Evolutionary conservation across 2,797 vertebrate genomes (phyloP), one percentile per base, ranked within the genome.

Genomic region (Gambelia wislizenii): DNA sequence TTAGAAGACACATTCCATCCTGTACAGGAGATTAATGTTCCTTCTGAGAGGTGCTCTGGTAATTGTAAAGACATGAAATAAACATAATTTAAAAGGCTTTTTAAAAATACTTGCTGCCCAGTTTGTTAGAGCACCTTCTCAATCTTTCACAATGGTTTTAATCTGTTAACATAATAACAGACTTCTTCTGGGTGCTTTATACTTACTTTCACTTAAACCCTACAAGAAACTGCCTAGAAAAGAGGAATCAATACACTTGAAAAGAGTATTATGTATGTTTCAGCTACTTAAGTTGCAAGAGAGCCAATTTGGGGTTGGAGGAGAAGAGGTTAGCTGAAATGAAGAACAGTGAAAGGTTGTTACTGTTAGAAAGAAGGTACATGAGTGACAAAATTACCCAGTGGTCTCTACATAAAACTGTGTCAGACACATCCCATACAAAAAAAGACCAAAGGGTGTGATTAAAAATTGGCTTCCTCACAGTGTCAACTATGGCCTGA

Each of bases 311-410:
- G 56, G 77, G 14, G 8, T 25, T 52, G 20, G 20, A 10, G 49
- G 10, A 47, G 30, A 84, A 70, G 36, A 86, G 7, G 44, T 33
- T 52, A 27, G 56, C 27, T 76, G 89, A 79, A 67, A 82, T 83
- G 80, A 27, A 81, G 87, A 92, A 93, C 91, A 93, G 91, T 77
- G 89, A 89, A 79, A 83, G 90, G 77, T 90, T 93, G 92, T 92
- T 86, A 30, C 75, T 79, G 83, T 91, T 49, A 27, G 54, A 30
- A 87, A 59, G 61, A 78, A 56, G 36, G 47, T 52, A 12, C 59
- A 69, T 18, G 56, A 76, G 49, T 36, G 33, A 16, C 47, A 70
- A 88, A 90, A 89, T 61, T 84, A 85, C 67, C 47, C 85, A 49
- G 74, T 78, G 79, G 61, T 52, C 70, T 84, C 90, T 89, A 30